phyloP scores from a whole-genome alignment of 2,113 vertebrate genomes.

The Centropus unirufus region DNA sequence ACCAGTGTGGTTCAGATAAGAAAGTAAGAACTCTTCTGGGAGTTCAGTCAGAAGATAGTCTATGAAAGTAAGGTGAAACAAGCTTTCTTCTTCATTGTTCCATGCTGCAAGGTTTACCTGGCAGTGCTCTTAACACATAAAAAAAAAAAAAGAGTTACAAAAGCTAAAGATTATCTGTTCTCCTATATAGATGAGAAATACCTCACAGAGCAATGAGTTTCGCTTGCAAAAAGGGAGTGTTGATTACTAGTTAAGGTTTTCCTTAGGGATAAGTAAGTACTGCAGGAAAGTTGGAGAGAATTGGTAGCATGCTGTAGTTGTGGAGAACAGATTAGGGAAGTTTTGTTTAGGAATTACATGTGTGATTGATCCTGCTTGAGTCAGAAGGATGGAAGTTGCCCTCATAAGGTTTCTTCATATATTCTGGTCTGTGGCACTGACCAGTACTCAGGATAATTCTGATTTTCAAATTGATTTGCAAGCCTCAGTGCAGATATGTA shows the following conservation, averaged over 20 bases:
- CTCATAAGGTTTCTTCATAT: not conserved
- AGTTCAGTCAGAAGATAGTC: not conserved
- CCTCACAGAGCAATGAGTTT: not conserved
- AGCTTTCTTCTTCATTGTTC: not conserved
- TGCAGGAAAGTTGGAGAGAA: not conserved
- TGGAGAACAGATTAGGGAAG: not conserved
- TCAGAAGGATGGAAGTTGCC: not conserved
- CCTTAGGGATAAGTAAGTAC: not conserved
- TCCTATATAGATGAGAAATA: not conserved
- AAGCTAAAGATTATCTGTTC: not conserved
- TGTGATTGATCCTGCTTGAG: not conserved
- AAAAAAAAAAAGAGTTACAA: not conserved
- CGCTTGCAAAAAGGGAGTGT: not conserved
- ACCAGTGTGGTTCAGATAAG: rapidly evolving
- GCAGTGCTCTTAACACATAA: not conserved
- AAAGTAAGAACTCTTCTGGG: not conserved
- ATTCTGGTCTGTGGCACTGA: not conserved
- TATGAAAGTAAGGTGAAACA: not conserved
- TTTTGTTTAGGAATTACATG: rapidly evolving
- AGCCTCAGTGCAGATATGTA: not conserved
- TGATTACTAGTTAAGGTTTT: not conserved
- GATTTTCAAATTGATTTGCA: not conserved
- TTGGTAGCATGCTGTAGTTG: not conserved
- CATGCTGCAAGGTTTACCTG: not conserved
- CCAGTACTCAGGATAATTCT: not conserved